These are phyloP conservation scores for Megamerina dolium DNA, from an alignment of 2,888 invertebrate species.

Conservation along the genomic window DNA sequence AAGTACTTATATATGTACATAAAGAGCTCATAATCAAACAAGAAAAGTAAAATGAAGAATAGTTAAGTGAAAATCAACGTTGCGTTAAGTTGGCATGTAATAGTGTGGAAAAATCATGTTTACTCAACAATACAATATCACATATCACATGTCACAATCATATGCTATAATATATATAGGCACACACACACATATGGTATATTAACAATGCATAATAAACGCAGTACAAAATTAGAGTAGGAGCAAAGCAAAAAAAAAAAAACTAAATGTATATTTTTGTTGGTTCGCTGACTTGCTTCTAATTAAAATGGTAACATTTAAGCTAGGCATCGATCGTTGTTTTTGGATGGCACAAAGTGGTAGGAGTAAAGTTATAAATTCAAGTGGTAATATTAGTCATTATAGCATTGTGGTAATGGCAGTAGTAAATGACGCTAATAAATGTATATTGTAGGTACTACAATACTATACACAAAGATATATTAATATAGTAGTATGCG, in stretches of 20 bases:
- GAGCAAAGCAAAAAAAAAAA: too few relatives aligned
- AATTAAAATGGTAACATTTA: too few relatives aligned
- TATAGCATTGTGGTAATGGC: not conserved
- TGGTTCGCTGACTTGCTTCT: too few relatives aligned
- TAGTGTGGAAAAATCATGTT: not conserved
- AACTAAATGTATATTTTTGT: too few relatives aligned
- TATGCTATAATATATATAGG: not conserved
- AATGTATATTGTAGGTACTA: too few relatives aligned
- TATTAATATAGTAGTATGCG: not conserved
- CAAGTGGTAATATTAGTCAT: not conserved
- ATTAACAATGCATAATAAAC: not conserved
- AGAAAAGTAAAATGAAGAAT: too few relatives aligned
- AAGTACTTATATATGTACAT: too few relatives aligned
- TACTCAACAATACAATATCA: conserved; percentile 5
- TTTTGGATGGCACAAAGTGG: too few relatives aligned
- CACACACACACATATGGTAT: not conserved
- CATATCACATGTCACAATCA: conserved; percentile 11
- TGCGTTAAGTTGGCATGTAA: conserved; percentile 10
- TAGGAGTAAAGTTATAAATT: too few relatives aligned
- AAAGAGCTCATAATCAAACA: too few relatives aligned
- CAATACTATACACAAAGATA: too few relatives aligned
- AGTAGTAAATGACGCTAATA: not conserved
- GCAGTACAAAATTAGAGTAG: not conserved
- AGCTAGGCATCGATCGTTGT: too few relatives aligned
- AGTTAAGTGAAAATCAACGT: conserved; percentile 10